A percentile compares a stretch with the other conserved stretches of the same genome.
phyloP scores from a whole-genome alignment of 2,888 invertebrate genomes.

The Agrenia bidenticulata region DNA sequence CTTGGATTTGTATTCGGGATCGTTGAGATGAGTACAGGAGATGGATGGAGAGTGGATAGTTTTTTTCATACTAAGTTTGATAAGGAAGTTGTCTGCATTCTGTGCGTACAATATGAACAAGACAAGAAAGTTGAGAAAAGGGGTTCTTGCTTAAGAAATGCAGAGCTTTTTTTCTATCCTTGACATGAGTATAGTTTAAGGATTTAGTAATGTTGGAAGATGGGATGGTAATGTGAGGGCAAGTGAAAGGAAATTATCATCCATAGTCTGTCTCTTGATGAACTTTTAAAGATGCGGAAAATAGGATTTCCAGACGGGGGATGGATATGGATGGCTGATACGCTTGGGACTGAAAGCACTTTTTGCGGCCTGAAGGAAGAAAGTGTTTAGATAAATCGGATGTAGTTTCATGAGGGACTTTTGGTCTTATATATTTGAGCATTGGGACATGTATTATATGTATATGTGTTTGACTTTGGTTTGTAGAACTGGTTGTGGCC shows the following conservation, averaged over 20 bases:
- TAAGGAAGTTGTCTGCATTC: no score
- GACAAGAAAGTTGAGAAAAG: no score
- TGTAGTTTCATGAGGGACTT: neutral
- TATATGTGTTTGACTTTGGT: neutral
- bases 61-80: no score
- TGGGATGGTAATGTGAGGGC: slow-evolving; percentile 14
- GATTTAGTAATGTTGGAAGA: neutral
- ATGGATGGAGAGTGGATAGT: no score
- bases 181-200: slow-evolving; percentile 5
- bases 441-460: neutral
- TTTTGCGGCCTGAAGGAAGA: neutral
- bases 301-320: neutral
- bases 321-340: slow-evolving; percentile 2
- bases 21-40: no score
- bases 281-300: slow-evolving; percentile 38
- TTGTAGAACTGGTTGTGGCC: neutral
- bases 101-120: no score
- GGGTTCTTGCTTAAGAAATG: neutral
- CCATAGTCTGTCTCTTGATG: slow-evolving; percentile 30
- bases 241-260: slow-evolving; percentile 13
- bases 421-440: neutral
- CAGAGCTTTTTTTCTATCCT: neutral
- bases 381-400: neutral
- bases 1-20: no score
- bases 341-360: neutral